Evolutionary conservation across 2,113 vertebrate genomes (phyloP), one percentile per base, ranked within the genome.

Genomic region (Sturnira hondurensis): DNA sequence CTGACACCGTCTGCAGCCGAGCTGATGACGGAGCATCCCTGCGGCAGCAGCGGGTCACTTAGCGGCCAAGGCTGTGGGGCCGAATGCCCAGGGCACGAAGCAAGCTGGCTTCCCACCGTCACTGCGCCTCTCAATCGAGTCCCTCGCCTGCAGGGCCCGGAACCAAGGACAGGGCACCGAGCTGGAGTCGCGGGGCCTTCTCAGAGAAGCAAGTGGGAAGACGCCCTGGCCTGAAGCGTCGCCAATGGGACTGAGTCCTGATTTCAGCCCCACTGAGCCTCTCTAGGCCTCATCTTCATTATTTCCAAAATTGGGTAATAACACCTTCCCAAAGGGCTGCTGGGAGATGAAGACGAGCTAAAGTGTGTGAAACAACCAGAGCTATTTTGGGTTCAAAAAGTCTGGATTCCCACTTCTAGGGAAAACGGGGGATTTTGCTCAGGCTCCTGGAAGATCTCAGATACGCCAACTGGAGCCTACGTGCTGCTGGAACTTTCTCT

Each of bases 1-100:
- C 97, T 54, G 97, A 96, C 97, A 97, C 98, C 97, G 98, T 98
- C 97, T 98, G 98, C 97, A 94, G 91, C 16, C 7, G 82, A 85
- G 86, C 91, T 96, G 97, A 97, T 97, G 95, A 98, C 97, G 97
- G 97, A 95, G 96, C 96, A 94, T 81, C 96, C 91, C 65, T 94
- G 96, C 6, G 3, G 94, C 83, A 89, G 71, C 1, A 24, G 56
- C 20, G 8, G 2, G 24, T 56, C 86, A 56, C 74, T 91, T 91
- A 96, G 97, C 82, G 97, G 97, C 74, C 89, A 96, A 89, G 8
- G 73, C 93, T 86, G 96, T 93, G 52, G 71, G 68, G 96, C 95
- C 47, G 81, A 97, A 93, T 76, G 97, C 96, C 80, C 67, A 88
- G 95, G 97, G 98, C 97, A 92, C 41, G 20, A 97, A 86, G 47